These are phyloP conservation scores for Arrhopalites spinosus DNA, from an alignment of 2,888 invertebrate species.

Conservation along the genomic window DNA sequence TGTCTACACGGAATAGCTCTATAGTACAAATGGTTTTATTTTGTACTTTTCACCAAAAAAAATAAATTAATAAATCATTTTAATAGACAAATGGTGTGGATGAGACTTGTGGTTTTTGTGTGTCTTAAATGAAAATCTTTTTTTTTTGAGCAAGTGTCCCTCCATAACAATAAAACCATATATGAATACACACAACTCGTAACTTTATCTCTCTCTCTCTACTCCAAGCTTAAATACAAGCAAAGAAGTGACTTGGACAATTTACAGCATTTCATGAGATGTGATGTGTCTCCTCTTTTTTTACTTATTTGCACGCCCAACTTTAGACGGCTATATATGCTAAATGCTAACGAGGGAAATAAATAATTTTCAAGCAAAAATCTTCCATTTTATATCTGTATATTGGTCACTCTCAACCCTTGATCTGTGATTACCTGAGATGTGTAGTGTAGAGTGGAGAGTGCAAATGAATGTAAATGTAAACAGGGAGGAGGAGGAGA, in stretches of 20 bases:
- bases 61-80: background rate
- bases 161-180: constrained; percentile 30
- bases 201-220: constrained; percentile 15
- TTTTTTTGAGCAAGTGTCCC: constrained; percentile 18
- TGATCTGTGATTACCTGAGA: too few relatives aligned
- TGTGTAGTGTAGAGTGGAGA: too few relatives aligned
- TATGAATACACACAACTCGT: constrained; percentile 21
- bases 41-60: background rate
- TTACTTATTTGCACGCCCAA: constrained; percentile 9
- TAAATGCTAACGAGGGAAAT: constrained; percentile 16
- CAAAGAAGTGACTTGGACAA: constrained; percentile 11
- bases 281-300: background rate
- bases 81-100: background rate
- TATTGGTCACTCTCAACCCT: too few relatives aligned
- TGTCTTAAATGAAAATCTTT: constrained; percentile 9
- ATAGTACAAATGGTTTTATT: background rate
- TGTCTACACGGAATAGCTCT: too few relatives aligned
- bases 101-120: background rate
- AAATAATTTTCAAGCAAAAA: constrained; percentile 10
- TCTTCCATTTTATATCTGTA: too few relatives aligned
- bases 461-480: background rate
- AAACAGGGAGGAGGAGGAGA: background rate
- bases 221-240: too few relatives aligned
- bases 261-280: background rate
- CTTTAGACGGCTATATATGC: background rate